These are phyloP conservation scores for Tragelaphus strepsiceros DNA, from an alignment of 2,113 vertebrate genomes.

Conservation along the genomic window DNA sequence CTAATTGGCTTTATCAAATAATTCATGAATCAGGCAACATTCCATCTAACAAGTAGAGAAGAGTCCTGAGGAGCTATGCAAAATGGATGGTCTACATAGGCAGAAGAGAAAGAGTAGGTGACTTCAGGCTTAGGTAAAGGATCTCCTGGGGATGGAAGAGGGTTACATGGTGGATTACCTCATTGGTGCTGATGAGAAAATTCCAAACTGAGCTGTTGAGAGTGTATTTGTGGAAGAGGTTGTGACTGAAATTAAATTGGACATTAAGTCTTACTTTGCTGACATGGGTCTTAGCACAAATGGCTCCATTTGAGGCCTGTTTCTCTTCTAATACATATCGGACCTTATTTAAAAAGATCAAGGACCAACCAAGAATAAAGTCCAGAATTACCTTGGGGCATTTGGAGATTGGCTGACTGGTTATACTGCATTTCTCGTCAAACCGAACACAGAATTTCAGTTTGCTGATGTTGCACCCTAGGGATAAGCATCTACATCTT, in stretches of 20 bases:
- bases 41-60: neutral
- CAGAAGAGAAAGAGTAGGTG: neutral
- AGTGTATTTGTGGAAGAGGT: neutral
- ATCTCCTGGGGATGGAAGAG: neutral
- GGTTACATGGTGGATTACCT: neutral
- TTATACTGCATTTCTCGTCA: neutral
- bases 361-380: neutral
- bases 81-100: neutral
- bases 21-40: neutral
- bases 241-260: neutral
- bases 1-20: neutral
- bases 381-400: neutral
- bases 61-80: neutral
- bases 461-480: neutral
- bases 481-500: neutral
- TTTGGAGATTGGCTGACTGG: neutral
- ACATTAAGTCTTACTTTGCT: neutral
- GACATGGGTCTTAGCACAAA: neutral
- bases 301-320: neutral
- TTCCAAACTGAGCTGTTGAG: neutral
- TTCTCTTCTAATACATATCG: neutral
- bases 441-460: rapidly evolving
- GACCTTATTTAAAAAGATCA: neutral
- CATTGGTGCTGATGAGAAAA: neutral
- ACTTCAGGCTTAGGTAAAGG: neutral